Evolutionary conservation across 2,113 vertebrate species (phyloP).

Genomic region (Orientallactaga bullata): DNA sequence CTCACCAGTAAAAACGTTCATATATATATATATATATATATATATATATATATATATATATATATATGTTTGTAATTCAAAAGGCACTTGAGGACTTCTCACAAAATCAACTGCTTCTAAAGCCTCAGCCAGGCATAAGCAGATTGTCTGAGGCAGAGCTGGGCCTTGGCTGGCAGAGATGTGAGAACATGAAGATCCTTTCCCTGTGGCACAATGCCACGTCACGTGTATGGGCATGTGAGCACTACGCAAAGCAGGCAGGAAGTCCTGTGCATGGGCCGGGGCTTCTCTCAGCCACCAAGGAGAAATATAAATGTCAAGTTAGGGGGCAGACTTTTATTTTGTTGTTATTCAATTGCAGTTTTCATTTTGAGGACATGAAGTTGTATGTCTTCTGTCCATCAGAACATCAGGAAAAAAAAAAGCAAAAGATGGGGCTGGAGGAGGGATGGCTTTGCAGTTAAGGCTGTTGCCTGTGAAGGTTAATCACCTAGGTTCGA

Average conservation of each 20-base stretch:
- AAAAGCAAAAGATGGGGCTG: neutral
- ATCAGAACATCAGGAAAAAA: neutral
- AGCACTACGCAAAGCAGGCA: neutral
- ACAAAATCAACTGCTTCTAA: neutral
- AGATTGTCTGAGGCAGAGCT: neutral
- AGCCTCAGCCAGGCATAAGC: neutral
- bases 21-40: too few relatives aligned
- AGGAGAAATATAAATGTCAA: neutral
- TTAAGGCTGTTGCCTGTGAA: too few relatives aligned
- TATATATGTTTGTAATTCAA: neutral
- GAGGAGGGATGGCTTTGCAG: too few relatives aligned
- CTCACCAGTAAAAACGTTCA: conserved; percentile 50
- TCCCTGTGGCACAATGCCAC: rapidly evolving
- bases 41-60: too few relatives aligned
- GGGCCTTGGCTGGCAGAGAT: neutral
- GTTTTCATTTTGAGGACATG: too few relatives aligned
- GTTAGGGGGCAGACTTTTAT: neutral
- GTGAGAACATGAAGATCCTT: neutral
- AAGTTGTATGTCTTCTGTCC: neutral
- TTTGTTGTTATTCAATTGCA: neutral
- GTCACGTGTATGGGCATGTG: rapidly evolving
- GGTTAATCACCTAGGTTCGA: too few relatives aligned
- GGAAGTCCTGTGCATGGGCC: rapidly evolving
- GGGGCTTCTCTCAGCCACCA: neutral
- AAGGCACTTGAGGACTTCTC: conserved; percentile 48